Evolutionary conservation across 2,797 vertebrate species (phyloP), one percentile per base, ranked within the genome.

Genomic region (Hapalemur alaotrensis): DNA sequence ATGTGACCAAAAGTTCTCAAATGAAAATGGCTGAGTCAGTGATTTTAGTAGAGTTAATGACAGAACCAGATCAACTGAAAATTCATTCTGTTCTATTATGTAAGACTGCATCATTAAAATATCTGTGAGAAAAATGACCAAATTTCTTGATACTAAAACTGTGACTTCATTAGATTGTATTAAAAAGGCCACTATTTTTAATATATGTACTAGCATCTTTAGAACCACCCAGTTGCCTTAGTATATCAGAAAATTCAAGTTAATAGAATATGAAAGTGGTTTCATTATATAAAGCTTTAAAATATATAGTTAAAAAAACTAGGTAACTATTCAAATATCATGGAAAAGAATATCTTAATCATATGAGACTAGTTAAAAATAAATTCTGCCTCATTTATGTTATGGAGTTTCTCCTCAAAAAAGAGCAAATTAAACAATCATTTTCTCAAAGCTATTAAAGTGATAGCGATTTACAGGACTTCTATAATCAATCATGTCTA

Each of bases 1-100:
- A 41, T 78, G 76, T 91, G 73, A 91, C 83, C 88, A 81, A 89
- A 89, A 93, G 17, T 50, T 46, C 38, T 81, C 17, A 23, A 94
- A 69, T 87, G 12, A 92, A 94, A 97, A 91, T 48, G 23, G 80
- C 76, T 96, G 95, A 97, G 75, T 97, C 83, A 72, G 80, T 79
- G 73, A 87, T 92, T 97, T 89, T 59, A 46, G 32, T 46, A 86
- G 50, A 95, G 69, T 95, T 96, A 95, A 82, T 93, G 89, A 94
- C 80, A 97, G 83, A 97, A 95, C 3, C 94, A 94, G 89, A 94
- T 89, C 82, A 95, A 59, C 50, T 92, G 35, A 80, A 90, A 95
- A 78, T 67, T 95, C 23, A 73, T 11, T n/a, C 57, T 52, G 17
- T 10, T 54, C 67, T 22, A 50, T 82, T 91, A 84, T 67, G 3